Base-by-base conservation (phyloP, 2,113 vertebrate species). In the Gavialis gangeticus region DNA sequence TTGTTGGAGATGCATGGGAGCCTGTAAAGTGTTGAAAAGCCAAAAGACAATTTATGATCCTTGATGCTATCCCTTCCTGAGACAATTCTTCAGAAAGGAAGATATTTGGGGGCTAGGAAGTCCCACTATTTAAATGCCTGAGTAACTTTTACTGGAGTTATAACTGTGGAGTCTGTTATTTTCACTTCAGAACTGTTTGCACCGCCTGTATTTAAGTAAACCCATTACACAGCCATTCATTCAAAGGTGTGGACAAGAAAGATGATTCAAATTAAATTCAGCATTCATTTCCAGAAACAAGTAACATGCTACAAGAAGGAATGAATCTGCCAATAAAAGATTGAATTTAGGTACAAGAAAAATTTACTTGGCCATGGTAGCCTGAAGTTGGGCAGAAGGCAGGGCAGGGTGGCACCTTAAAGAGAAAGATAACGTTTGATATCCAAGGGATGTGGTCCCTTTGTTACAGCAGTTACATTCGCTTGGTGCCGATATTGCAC, bases 21-120 rank as follows among this genome's bases (percentile, higher is more conserved):
- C 97, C 96, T 97, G 93, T 97, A 97, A 98, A 98, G 93, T 84
- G 96, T 93, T 98, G 97, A 97, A 97, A 98, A 97, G 97, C 94
- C 96, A 92, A 92, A 90, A 93, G 97, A 97, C 97, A 93, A 95
- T 98, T 98, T 97, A 98, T 96, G 97, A 95, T 95, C 92, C 95
- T 59, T 57, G 95, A 96, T 93, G 92, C 94, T 91, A 87, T 97
- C 96, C 97, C 97, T 98, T 98, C 97, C 98, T 97, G 97, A 91
- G 93, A 91, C 82, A 94, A 85, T n/a, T 82, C 92, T 93, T 59
- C 95, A 60, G 91, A 96, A 97, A 92, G 92, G 84, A 90, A 94
- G 96, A 94, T 95, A 97, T 96, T 95, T 91, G 91, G 81, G 46
- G 60, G 91, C 90, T 30, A 93, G 89, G 94, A 90, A 28, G 75